Percentiles rank a stretch among this genome's conserved stretches.
These are phyloP conservation scores for Melanaphis sacchari DNA, from an alignment of 1,140 invertebrate genomes.

Conservation along the genomic window DNA sequence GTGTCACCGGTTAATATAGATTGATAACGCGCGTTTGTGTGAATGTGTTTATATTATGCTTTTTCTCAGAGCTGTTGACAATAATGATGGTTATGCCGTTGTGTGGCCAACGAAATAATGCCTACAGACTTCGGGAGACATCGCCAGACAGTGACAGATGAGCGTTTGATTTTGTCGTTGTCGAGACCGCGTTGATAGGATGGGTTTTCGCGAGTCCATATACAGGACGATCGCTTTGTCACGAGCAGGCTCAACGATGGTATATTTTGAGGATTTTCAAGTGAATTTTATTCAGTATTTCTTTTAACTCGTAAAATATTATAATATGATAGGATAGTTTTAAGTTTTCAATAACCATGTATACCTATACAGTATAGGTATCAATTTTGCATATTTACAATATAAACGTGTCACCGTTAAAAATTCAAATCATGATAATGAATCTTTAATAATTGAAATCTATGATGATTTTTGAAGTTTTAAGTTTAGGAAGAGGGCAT, in stretches of 20 bases:
- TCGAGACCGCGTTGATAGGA: neutral
- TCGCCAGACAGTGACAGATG: constrained; percentile 39
- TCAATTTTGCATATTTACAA: neutral
- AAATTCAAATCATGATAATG: neutral
- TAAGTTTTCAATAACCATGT: neutral
- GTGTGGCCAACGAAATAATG: constrained; percentile 20
- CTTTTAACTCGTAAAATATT: neutral
- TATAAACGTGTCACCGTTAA: neutral
- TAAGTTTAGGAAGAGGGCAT: too few species aligned
- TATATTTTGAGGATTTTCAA: neutral
- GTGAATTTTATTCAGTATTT: neutral
- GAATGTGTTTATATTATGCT: constrained; percentile 37
- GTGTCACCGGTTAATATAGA: constrained; percentile 43
- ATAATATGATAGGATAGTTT: neutral
- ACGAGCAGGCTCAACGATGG: neutral
- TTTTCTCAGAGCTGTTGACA: constrained; percentile 25
- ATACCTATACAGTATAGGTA: too few species aligned
- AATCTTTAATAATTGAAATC: neutral
- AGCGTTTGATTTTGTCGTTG: constrained; percentile 25
- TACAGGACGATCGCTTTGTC: neutral
- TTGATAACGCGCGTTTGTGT: constrained; percentile 45
- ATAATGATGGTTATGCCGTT: constrained; percentile 47
- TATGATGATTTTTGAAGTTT: neutral
- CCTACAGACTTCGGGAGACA: neutral
- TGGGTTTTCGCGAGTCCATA: neutral